Evolutionary conservation across 2,888 invertebrate genomes (phyloP).

Genomic region (Philhelius pedissequus): DNA sequence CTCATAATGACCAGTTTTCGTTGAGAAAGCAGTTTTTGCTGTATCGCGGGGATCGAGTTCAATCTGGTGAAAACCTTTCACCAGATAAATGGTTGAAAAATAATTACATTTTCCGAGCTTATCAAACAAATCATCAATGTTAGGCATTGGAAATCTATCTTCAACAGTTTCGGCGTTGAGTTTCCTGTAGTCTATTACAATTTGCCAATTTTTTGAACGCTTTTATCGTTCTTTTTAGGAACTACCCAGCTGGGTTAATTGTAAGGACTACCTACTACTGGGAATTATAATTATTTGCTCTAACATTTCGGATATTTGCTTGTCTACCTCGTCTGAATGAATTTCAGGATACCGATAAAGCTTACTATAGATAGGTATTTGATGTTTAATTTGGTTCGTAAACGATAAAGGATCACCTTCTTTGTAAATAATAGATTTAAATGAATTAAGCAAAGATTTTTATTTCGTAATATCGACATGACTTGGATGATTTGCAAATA

Average conservation of each 20-base stretch:
- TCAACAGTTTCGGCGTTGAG: conserved; percentile 7
- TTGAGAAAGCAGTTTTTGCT: too few relatives aligned
- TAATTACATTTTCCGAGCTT: too few relatives aligned
- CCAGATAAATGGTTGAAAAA: too few relatives aligned
- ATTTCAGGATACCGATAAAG: conserved; percentile 54
- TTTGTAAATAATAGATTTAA: neutral
- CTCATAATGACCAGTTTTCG: too few relatives aligned
- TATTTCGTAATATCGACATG: neutral
- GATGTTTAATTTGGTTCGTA: neutral
- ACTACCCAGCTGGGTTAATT: conserved; percentile 69
- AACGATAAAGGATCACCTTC: neutral
- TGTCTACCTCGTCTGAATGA: conserved; percentile 14
- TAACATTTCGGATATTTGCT: neutral
- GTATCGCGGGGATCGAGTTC: too few relatives aligned
- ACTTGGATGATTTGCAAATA: neutral
- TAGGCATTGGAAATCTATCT: conserved; percentile 70
- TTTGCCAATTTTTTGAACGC: neutral
- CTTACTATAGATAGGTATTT: conserved; percentile 31
- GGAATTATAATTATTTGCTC: conserved; percentile 65
- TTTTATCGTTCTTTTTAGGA: conserved; percentile 33
- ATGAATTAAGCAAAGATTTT: neutral
- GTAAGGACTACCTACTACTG: conserved; percentile 68
- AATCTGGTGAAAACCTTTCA: neutral
- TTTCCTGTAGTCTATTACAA: neutral
- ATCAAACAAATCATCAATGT: conserved; percentile 70